Conservation (phyloP, 1,140 invertebrate genomes). For the Eumaeus atala region DNA sequence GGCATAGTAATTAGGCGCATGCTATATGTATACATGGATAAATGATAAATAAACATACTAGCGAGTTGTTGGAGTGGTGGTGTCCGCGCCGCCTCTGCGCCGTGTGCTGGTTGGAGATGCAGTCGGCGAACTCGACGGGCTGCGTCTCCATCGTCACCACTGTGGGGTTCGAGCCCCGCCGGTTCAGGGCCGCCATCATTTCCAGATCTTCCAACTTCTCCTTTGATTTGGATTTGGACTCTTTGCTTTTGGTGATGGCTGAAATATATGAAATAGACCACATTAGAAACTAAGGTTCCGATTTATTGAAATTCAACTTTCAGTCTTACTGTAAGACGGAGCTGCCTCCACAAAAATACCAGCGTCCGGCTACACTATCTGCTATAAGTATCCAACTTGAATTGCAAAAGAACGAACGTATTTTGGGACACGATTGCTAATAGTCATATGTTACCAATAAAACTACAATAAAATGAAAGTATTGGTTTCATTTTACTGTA, state of each 20-base stretch:
- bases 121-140: conserved; percentile 63
- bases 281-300: too few relatives aligned
- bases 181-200: conserved; percentile 64
- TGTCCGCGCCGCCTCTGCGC: conserved; percentile 51
- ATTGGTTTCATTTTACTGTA: too few relatives aligned
- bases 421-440: too few relatives aligned
- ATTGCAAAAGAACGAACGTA: too few relatives aligned
- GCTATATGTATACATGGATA: neutral
- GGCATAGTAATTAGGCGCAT: too few relatives aligned
- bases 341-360: too few relatives aligned
- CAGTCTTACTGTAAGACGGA: too few relatives aligned
- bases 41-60: conserved; percentile 32
- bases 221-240: conserved; percentile 41
- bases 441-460: too few relatives aligned
- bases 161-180: conserved; percentile 53
- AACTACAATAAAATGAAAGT: too few relatives aligned
- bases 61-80: conserved; percentile 49
- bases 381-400: too few relatives aligned
- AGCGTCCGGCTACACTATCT: too few relatives aligned
- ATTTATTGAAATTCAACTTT: too few relatives aligned
- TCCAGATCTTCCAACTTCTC: conserved; percentile 65
- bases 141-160: conserved; percentile 60
- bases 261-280: conserved; percentile 29
- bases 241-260: conserved; percentile 69
- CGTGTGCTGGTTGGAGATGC: conserved; percentile 68